A percentile compares a stretch with the other conserved stretches of the same genome.
Evolutionary conservation across 1,140 invertebrate species (phyloP).

Genomic region (Cotesia chilonis): DNA sequence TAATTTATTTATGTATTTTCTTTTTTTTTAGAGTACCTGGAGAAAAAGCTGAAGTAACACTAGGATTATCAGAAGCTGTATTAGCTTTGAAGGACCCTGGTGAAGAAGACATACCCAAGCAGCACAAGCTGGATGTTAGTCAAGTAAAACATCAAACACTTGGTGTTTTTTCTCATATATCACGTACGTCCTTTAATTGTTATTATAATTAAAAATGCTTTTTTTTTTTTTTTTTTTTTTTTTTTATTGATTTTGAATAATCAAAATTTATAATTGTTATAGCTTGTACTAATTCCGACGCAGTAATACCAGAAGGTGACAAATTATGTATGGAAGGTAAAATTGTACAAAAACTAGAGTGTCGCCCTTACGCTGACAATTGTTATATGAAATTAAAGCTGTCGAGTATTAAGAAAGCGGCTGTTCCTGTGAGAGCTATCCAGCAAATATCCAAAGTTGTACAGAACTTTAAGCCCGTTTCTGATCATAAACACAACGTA

Average conservation of each 20-base stretch:
- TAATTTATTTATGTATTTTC: slow-evolving; percentile 15
- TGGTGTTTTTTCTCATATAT: slow-evolving; percentile 86
- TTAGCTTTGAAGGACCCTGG: slow-evolving; percentile 75
- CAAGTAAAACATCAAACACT: slow-evolving; percentile 87
- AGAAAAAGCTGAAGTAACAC: slow-evolving; percentile 77
- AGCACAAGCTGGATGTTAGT: slow-evolving; percentile 89
- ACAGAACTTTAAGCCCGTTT: slow-evolving; percentile 87
- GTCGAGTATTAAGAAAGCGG: slow-evolving; percentile 85
- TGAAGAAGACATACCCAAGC: slow-evolving; percentile 82
- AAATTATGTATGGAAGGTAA: slow-evolving; percentile 90
- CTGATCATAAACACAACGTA: slow-evolving; percentile 90
- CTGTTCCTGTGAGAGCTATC: slow-evolving; percentile 79
- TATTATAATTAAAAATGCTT: too few relatives aligned
- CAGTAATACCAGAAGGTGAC: slow-evolving; percentile 79
- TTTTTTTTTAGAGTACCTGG: slow-evolving; percentile 62
- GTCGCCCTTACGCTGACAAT: slow-evolving; percentile 84
- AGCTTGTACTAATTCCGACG: slow-evolving; percentile 70
- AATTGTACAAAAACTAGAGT: slow-evolving; percentile 94
- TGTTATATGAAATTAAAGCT: slow-evolving; percentile 91
- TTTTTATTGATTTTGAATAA: too few relatives aligned
- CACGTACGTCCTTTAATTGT: slow-evolving; percentile 63
- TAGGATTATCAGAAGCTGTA: slow-evolving; percentile 75
- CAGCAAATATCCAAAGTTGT: slow-evolving; percentile 84
- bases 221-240: too few relatives aligned
- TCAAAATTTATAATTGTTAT: not conserved